Conservation (phyloP, 2,113 vertebrate genomes). For the Camarhynchus parvulus region DNA sequence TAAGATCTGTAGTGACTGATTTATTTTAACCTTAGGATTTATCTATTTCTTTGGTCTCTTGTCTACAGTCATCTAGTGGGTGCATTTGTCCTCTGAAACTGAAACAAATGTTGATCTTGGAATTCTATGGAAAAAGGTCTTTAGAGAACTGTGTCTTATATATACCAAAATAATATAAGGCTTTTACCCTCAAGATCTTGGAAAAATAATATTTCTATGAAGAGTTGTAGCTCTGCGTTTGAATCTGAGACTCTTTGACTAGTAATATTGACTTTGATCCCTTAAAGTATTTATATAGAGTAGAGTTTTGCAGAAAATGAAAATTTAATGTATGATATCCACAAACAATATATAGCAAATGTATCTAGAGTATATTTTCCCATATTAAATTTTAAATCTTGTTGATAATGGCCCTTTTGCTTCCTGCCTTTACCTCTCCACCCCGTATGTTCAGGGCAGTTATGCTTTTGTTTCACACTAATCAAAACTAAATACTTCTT, state of each 20-base stretch:
- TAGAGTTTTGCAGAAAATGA: neutral
- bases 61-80: neutral
- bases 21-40: neutral
- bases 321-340: neutral
- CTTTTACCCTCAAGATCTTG: neutral
- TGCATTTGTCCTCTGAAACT: neutral
- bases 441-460: fast-evolving
- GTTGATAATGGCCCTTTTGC: neutral
- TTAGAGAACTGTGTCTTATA: neutral
- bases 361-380: neutral
- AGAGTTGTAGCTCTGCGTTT: neutral
- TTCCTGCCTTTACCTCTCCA: neutral
- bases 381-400: neutral
- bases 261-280: neutral
- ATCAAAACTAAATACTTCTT: neutral
- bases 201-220: neutral
- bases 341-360: neutral
- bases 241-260: neutral
- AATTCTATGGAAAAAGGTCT: neutral
- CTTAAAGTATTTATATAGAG: neutral
- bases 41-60: neutral
- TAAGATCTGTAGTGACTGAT: neutral
- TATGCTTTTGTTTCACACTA: neutral
- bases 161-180: neutral
- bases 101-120: neutral